Evolutionary conservation across 2,888 invertebrate genomes (phyloP).

Genomic region (Crossocerus cetratus): DNA sequence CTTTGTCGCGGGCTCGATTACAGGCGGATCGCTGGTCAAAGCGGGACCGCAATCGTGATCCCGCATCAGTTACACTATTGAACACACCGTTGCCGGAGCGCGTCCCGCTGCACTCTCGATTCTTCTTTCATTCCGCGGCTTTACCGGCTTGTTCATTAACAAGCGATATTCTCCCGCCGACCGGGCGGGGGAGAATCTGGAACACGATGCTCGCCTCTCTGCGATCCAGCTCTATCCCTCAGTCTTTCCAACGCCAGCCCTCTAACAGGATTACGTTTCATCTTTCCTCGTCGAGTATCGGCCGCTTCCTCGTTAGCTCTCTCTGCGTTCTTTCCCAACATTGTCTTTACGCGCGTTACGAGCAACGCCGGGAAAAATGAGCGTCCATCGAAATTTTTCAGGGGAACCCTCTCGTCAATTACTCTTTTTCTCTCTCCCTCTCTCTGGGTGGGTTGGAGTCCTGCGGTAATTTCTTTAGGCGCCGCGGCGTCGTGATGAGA

Average conservation of each 20-base stretch:
- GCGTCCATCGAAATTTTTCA: too few species aligned
- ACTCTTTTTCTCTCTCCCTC: too few species aligned
- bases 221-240: not conserved
- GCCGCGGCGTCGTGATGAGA: not conserved
- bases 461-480: not conserved
- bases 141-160: too few species aligned
- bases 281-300: not conserved
- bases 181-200: not conserved
- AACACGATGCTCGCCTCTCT: too few species aligned
- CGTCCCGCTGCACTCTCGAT: too few species aligned
- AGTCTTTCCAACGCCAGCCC: not conserved
- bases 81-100: too few species aligned
- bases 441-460: not conserved
- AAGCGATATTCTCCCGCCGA: not conserved
- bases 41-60: not conserved
- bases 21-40: constrained; percentile 29
- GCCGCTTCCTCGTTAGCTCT: not conserved
- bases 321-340: too few species aligned
- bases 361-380: too few species aligned
- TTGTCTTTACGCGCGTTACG: too few species aligned
- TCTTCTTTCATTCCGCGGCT: not conserved
- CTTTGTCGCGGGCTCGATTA: constrained; percentile 11
- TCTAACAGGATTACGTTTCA: not conserved
- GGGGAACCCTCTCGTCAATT: too few species aligned
- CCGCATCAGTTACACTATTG: too few species aligned